phyloP scores from a whole-genome alignment of 2,113 vertebrate species.

The Echinops telfairi region DNA sequence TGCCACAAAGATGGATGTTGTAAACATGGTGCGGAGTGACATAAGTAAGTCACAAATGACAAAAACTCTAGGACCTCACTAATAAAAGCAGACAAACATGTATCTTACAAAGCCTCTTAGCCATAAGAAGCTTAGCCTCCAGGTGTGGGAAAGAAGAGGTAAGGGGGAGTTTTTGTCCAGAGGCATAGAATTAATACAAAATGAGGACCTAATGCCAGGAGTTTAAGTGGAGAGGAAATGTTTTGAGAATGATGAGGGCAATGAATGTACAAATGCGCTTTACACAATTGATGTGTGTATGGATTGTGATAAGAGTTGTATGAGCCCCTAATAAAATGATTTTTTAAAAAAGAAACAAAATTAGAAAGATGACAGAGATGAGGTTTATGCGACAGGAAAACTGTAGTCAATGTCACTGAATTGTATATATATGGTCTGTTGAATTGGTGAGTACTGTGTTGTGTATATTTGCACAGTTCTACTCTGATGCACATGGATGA shows the following conservation, averaged over 20 bases:
- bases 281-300: too few relatives aligned
- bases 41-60: neutral
- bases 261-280: too few relatives aligned
- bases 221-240: too few relatives aligned
- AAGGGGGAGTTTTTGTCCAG: neutral
- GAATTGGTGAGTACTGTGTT: neutral
- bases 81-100: neutral
- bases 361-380: neutral
- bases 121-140: too few relatives aligned
- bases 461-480: neutral
- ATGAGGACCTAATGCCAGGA: too few relatives aligned
- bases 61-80: neutral
- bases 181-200: neutral
- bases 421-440: neutral
- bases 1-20: neutral
- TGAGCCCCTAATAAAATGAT: too few relatives aligned
- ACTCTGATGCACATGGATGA: neutral
- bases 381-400: neutral
- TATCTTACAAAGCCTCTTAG: neutral
- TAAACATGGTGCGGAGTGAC: neutral
- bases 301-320: too few relatives aligned
- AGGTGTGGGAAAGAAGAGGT: neutral
- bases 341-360: too few relatives aligned
- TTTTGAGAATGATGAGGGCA: too few relatives aligned
- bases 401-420: neutral